Base-by-base conservation (phyloP, 2,797 vertebrate genomes). In the Buceros bicornis region DNA sequence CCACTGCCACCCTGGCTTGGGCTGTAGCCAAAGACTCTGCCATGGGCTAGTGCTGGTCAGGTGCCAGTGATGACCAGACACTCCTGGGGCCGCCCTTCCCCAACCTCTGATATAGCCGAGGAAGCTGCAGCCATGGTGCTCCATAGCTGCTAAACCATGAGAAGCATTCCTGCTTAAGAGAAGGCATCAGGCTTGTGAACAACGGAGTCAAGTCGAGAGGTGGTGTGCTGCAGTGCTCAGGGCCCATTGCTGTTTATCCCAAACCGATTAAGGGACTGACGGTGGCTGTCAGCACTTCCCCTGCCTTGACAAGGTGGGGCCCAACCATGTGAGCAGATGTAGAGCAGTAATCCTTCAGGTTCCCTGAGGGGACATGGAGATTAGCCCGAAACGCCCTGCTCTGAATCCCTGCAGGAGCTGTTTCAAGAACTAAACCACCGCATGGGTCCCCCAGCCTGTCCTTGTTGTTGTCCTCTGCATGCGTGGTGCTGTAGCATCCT, bases 371-470 rank as follows among this genome's bases (percentile, higher is more conserved):
- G 71, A 88, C 1, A 2, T 26, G 76, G 79, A 84, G 91, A 93
- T 97, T 89, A 95, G 91, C 96, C 95, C 13, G 0, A 76, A 73
- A 87, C 6, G 84, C 91, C 86, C 95, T 91, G 90, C 82, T 92
- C 82, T 66, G 72, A 93, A 95, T 96, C 89, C 74, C 45, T n/a
- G 11, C 76, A 51, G 72, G 89, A 92, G 85, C 93, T 93, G 92
- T 93, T 88, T 80, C 74, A 71, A 85, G 85, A 91, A 73, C 82
- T 95, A 93, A 80, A 95, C 65, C 48, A 73, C 82, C 78, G 43
- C 82, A 57, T 7, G 22, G 35, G 29, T 90, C 43, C 35, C 69
- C 76, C 31, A 35, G 69, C 60, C 56, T 92, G 71, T 62, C 86
- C 77, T 86, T 96, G 71, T 64, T 82, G 33, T 40, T 77, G 92